Evolutionary conservation across 2,113 vertebrate species (phyloP).

Genomic region (Brienomyrus longianalis): DNA sequence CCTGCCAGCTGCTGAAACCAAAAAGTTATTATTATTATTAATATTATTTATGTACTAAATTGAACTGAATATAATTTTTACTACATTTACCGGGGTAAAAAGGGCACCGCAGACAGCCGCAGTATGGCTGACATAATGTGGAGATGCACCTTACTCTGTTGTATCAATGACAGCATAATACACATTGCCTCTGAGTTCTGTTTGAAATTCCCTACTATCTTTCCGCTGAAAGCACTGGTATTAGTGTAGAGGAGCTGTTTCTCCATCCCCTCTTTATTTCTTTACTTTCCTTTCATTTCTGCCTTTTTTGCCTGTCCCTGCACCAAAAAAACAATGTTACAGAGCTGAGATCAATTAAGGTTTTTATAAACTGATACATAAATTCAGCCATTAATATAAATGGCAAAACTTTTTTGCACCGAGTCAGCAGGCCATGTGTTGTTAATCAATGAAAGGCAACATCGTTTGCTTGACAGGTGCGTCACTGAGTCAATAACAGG

Average conservation of each 20-base stretch:
- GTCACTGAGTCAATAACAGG: not conserved
- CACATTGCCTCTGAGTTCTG: not conserved
- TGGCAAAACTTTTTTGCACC: not conserved
- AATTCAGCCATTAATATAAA: not conserved
- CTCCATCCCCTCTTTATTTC: not conserved
- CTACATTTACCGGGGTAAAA: not conserved
- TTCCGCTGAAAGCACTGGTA: not conserved
- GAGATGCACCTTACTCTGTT: not conserved
- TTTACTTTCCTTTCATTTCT: not conserved
- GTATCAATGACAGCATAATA: not conserved
- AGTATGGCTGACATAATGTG: not conserved
- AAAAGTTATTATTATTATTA: not conserved
- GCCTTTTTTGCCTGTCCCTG: not conserved
- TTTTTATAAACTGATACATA: not conserved
- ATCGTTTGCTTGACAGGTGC: too few relatives aligned
- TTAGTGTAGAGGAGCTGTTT: not conserved
- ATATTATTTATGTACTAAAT: not conserved
- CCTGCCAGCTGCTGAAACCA: not conserved
- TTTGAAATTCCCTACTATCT: not conserved
- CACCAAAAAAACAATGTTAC: not conserved
- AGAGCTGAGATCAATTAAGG: not conserved
- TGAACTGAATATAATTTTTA: not conserved
- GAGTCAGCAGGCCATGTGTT: not conserved
- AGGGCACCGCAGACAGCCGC: not conserved
- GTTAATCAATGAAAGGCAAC: not conserved